Conservation (phyloP, 2,797 vertebrate genomes). For the Labroides dimidiatus region DNA sequence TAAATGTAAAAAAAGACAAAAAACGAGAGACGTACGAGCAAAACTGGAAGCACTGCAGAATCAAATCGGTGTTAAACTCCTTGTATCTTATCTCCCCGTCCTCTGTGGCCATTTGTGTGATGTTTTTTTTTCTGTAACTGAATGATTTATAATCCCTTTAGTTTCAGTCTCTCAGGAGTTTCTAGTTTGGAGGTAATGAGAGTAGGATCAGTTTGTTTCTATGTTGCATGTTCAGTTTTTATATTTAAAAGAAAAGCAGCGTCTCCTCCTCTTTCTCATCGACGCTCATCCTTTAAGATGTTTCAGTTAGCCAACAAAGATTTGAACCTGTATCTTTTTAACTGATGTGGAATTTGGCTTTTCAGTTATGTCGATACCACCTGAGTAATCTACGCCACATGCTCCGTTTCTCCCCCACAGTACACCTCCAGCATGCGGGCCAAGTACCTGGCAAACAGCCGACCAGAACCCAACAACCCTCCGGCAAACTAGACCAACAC, state of each 20-base stretch:
- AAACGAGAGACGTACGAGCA: no score
- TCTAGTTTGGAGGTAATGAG: constrained; percentile 19
- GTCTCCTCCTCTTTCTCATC: no score
- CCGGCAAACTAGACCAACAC: constrained; percentile 80
- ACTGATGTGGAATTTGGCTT: constrained; percentile 22
- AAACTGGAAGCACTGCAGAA: neutral
- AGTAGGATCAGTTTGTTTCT: constrained; percentile 51
- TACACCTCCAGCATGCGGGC: constrained; percentile 99
- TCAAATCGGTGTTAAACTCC: neutral
- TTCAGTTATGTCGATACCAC: neutral
- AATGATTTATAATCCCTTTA: constrained; percentile 37
- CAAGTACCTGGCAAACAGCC: constrained; percentile 97
- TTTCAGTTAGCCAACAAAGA: no score
- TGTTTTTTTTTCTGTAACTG: constrained; percentile 24
- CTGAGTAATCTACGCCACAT: neutral
- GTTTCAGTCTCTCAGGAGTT: constrained; percentile 14
- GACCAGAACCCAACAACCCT: constrained; percentile 86
- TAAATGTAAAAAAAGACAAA: constrained; percentile 49
- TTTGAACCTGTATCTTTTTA: constrained; percentile 18
- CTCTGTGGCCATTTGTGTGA: constrained; percentile 41
- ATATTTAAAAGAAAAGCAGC: neutral
- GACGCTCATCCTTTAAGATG: no score
- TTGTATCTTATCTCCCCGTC: constrained; percentile 29
- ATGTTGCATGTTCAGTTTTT: neutral
- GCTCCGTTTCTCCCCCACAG: constrained; percentile 81